Percentiles rank a stretch among this genome's conserved stretches.
These are phyloP conservation scores for Conopomorpha cramerella DNA, from an alignment of 1,140 invertebrate species.

Conservation along the genomic window DNA sequence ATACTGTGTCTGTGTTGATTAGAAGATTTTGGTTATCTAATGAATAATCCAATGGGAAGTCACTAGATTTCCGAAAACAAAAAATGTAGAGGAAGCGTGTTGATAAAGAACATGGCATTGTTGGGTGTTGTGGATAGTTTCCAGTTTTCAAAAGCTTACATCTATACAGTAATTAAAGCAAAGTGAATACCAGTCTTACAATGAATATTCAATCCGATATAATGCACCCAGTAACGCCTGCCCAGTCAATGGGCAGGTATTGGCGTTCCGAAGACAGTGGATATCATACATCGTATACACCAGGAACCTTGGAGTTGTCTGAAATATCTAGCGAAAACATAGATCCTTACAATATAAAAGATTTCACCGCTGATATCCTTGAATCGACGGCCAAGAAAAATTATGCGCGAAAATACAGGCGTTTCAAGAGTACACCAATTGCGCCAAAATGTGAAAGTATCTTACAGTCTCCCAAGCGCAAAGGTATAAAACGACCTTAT, in stretches of 20 bases:
- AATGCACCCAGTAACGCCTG: constrained; percentile 22
- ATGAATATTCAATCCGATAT: constrained; percentile 27
- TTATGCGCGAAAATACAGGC: constrained; percentile 11
- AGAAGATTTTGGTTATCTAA: too few relatives aligned
- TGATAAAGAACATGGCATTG: too few relatives aligned
- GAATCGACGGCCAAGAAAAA: too few relatives aligned
- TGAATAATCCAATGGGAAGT: too few relatives aligned
- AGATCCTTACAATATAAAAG: constrained; percentile 10
- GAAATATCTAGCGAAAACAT: constrained; percentile 24
- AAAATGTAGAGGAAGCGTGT: too few relatives aligned
- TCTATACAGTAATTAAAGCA: too few relatives aligned
- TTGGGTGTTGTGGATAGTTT: too few relatives aligned
- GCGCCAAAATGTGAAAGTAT: constrained; percentile 12
- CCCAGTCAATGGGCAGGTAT: constrained; percentile 19
- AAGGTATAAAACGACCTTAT: constrained; percentile 28
- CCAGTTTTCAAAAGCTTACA: too few relatives aligned
- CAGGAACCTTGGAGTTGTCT: constrained; percentile 32
- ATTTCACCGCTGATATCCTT: too few relatives aligned
- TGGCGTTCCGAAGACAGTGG: constrained; percentile 42
- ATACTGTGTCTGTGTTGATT: too few relatives aligned
- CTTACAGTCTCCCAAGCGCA: constrained; percentile 19
- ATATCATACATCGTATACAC: constrained; percentile 40
- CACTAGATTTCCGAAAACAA: too few relatives aligned
- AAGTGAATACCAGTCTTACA: too few relatives aligned
- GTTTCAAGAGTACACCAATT: constrained; percentile 10